A percentile compares a stretch with the other conserved stretches of the same genome.
Conservation (phyloP, 1,140 invertebrate genomes). For the honey bee (Apis mellifera) region DNA sequence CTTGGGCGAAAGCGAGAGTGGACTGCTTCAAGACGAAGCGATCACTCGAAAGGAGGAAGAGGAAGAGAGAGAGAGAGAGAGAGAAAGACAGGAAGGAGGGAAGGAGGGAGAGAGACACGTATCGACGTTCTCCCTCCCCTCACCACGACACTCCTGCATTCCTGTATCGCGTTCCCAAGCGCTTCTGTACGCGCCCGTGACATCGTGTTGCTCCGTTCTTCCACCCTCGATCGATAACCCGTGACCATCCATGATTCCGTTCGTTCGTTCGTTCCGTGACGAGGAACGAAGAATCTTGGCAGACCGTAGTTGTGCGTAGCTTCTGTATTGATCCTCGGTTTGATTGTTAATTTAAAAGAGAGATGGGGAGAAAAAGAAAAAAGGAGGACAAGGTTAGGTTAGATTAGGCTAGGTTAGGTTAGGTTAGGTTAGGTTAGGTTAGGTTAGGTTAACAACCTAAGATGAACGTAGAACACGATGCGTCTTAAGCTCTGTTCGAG, state of each 20-base stretch:
- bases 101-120: not conserved
- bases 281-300: not conserved
- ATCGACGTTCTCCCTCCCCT: conserved; percentile 53
- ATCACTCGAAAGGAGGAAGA: conserved; percentile 41
- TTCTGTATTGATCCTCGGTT: too few relatives aligned
- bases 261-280: not conserved
- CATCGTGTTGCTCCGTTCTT: conserved; percentile 53
- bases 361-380: too few relatives aligned
- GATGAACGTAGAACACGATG: too few relatives aligned
- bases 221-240: conserved; percentile 18
- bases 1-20: conserved; percentile 60
- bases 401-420: too few relatives aligned
- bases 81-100: conserved; percentile 15
- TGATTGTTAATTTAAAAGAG: too few relatives aligned
- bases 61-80: conserved; percentile 21
- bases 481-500: too few relatives aligned
- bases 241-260: not conserved
- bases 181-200: conserved; percentile 31
- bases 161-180: conserved; percentile 55
- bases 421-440: too few relatives aligned
- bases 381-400: too few relatives aligned
- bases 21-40: conserved; percentile 53
- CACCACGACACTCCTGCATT: conserved; percentile 33
- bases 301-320: not conserved
- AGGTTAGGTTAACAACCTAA: too few relatives aligned